These are phyloP conservation scores for Euglossa dilemma DNA, from an alignment of 1,140 invertebrate species.

Conservation along the genomic window DNA sequence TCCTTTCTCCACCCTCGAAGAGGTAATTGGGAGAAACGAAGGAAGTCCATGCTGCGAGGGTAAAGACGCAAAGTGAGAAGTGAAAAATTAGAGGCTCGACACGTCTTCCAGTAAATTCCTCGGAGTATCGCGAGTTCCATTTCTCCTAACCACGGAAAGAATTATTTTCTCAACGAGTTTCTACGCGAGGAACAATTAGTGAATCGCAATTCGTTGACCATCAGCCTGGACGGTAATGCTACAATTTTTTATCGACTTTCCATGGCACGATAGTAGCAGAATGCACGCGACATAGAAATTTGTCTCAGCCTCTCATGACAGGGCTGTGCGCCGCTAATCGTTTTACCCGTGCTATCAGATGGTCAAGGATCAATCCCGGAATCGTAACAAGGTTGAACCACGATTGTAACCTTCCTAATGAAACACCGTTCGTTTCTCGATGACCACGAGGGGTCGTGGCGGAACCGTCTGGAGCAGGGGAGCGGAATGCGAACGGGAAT, in stretches of 20 bases:
- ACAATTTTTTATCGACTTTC: too few relatives aligned
- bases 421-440: constrained; percentile 19
- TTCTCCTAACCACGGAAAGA: background rate
- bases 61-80: background rate
- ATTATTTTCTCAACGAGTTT: too few relatives aligned
- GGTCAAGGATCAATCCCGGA: too few relatives aligned
- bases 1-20: background rate
- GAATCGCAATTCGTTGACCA: too few relatives aligned
- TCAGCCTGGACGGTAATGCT: too few relatives aligned
- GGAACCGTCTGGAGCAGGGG: background rate
- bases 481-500: background rate
- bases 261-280: too few relatives aligned
- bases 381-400: background rate
- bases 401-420: constrained; percentile 2
- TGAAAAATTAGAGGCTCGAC: constrained; percentile 16
- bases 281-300: too few relatives aligned
- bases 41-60: background rate
- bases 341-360: background rate
- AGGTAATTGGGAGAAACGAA: background rate
- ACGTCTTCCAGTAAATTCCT: background rate
- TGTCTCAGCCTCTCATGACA: background rate
- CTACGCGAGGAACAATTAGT: background rate
- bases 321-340: background rate
- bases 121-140: too few relatives aligned
- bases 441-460: constrained; percentile 11